Percentiles rank a stretch among this genome's conserved stretches.
These are phyloP conservation scores for Globodera ellingtonae DNA, from an alignment of 1,140 invertebrate species.

Conservation along the genomic window DNA sequence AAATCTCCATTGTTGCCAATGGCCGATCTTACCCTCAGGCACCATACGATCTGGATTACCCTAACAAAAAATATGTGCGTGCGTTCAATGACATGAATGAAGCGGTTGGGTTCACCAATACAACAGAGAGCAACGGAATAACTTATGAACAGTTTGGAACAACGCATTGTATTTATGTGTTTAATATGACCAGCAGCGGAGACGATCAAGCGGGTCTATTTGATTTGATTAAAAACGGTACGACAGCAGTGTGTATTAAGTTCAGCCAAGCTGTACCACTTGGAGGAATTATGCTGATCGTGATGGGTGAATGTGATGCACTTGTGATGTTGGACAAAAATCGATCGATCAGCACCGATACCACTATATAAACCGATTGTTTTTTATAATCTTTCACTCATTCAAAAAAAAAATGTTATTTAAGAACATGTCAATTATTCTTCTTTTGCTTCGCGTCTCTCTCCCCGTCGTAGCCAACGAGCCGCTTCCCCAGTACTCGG, in stretches of 20 bases:
- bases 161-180: background rate
- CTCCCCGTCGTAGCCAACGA: background rate
- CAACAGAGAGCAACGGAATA: background rate
- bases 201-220: constrained; percentile 17
- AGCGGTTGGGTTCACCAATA: constrained; percentile 13
- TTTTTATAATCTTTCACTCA: too few species aligned
- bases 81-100: constrained; percentile 30
- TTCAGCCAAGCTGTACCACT: constrained; percentile 20
- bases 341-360: background rate
- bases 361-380: background rate
- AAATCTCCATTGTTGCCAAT: constrained; percentile 15
- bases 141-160: background rate
- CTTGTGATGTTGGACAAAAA: constrained; percentile 28
- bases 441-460: background rate
- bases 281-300: constrained; percentile 27
- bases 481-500: too few species aligned
- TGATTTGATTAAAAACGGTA: constrained; percentile 27
- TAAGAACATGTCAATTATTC: background rate
- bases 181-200: constrained; percentile 11
- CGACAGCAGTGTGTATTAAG: constrained; percentile 25
- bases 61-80: constrained; percentile 26
- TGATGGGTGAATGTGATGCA: constrained; percentile 3
- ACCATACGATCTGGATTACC: constrained; percentile 28
- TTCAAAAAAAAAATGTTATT: background rate
- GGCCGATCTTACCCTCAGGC: background rate